Base-by-base conservation (phyloP, 2,797 vertebrate genomes). In the Microchirus variegatus region DNA sequence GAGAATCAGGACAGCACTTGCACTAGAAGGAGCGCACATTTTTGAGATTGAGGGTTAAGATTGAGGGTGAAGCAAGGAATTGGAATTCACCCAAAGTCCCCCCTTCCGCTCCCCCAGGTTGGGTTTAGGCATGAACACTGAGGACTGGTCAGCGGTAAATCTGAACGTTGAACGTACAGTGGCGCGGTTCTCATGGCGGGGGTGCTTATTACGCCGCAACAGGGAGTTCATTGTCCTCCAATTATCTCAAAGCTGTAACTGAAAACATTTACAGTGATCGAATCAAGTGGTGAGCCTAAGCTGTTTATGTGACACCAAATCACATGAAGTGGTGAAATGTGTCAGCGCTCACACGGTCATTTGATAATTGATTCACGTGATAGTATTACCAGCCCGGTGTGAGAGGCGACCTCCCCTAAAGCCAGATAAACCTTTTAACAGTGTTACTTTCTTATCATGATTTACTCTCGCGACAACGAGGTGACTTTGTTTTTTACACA, bases 311-410 rank as follows among this genome's bases (percentile, higher is more conserved):
- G 67, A 63, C 37, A 54, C 47, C 38, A 69, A 73, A 81, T 83
- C 66, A 52, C 72, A 80, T 81, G 57, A 67, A 2, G 41, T 55
- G 2, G 49, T 44, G 47, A 48, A 57, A 52, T 53, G 47, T 71
- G 70, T 68, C 78, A 47, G 67, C 54, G 40, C 66, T 52, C 45
- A 3, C 36, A 14, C 54, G 4, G 13, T 61, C 53, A 42, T 51
- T 38, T 12, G 11, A 26, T 78, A 74, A 83, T 69, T 75, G 65
- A 80, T 73, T 78, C 16, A 35, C 53, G 44, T 26, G 59, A 83
- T 81, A 31, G 55, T 19, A 14, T 48, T 12, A 31, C 3, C 48
- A n/a, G 35, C 11, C 52, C 46, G 49, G 45, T 13, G 40, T 2
- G 4, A 60, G 49, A 65, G 35, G 15, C 8, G 31, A 31, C 31